Conservation (phyloP, 2,888 invertebrate genomes). For the Tiliacea aurago region DNA sequence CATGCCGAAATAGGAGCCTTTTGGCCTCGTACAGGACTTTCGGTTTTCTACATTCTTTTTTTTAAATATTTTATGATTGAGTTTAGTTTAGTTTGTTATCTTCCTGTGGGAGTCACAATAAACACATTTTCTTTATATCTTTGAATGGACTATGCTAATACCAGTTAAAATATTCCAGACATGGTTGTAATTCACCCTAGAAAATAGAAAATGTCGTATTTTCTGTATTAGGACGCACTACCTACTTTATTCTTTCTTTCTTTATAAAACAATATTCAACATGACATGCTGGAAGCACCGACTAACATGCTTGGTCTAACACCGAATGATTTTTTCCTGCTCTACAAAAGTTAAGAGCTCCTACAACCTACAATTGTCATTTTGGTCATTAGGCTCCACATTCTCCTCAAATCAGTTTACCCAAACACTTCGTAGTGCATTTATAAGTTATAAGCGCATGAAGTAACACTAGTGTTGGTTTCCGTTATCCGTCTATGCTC, state of each 20-base stretch:
- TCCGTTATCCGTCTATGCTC: constrained; percentile 34
- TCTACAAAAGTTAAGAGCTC: too few relatives aligned
- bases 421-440: constrained; percentile 22
- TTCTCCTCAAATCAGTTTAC: constrained; percentile 5
- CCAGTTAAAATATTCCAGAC: not conserved
- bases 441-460: constrained; percentile 40
- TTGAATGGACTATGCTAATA: not conserved
- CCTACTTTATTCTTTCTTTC: too few relatives aligned
- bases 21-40: too few relatives aligned
- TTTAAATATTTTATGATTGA: too few relatives aligned
- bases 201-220: not conserved
- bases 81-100: too few relatives aligned
- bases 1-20: too few relatives aligned
- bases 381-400: not conserved
- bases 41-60: too few relatives aligned
- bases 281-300: too few relatives aligned
- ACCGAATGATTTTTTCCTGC: not conserved
- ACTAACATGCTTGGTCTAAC: not conserved
- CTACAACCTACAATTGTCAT: not conserved
- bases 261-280: too few relatives aligned
- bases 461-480: constrained; percentile 47
- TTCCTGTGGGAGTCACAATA: too few relatives aligned
- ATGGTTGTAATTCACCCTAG: not conserved
- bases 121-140: too few relatives aligned
- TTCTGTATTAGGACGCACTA: not conserved